Evolutionary conservation across 2,888 invertebrate species (phyloP), one percentile per base, ranked within the genome.

Genomic region (Nematopogon swammerdamellus): DNA sequence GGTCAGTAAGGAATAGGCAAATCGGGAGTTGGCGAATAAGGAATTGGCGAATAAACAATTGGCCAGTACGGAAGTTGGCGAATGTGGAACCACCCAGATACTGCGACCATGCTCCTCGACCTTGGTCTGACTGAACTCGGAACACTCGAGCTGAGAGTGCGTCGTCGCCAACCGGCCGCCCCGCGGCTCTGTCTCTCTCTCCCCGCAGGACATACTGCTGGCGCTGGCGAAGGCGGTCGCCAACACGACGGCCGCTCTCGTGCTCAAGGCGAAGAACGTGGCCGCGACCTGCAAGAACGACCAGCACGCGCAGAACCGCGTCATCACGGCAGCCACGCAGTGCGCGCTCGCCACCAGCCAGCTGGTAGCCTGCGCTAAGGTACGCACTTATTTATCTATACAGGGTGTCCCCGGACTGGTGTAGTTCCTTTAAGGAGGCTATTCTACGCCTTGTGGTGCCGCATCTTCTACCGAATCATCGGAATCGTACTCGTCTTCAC

Each of bases 331-430:
- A 0, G 99, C 99, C 1, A 97, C 97, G 0, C 91, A 96, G 67
- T 97, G 97, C 68, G 99, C 99, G 1, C 79, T 98, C 44, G 95
- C 97, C 5, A 98, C 99, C 4, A 97, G 97, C 43, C 97, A 98
- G 64, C 82, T 99, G 2, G 98, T 99, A 0, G 97, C 97, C 0
- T 97, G 97, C 63, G 93, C 98, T 17, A 97, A 97, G 82, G 89
- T 88, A 62, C 61, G 60, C 20, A 42, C 50, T 49, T 17, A 18
- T 8, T 25, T 18, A 44, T 11, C 45, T 46, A 16, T 1, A 18
- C 29, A 48, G 11, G 5, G 16, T 51, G 2, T 47, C n/a, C 46
- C 29, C 3, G 19, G 3, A 46, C 14, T 46, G 14, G 20, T 18
- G 18, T n/a, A n/a, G n/a, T n/a, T n/a, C n/a, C n/a, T 18, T 14